These are phyloP conservation scores for Dasypus novemcinctus DNA, from an alignment of 2,113 vertebrate species.

Conservation along the genomic window DNA sequence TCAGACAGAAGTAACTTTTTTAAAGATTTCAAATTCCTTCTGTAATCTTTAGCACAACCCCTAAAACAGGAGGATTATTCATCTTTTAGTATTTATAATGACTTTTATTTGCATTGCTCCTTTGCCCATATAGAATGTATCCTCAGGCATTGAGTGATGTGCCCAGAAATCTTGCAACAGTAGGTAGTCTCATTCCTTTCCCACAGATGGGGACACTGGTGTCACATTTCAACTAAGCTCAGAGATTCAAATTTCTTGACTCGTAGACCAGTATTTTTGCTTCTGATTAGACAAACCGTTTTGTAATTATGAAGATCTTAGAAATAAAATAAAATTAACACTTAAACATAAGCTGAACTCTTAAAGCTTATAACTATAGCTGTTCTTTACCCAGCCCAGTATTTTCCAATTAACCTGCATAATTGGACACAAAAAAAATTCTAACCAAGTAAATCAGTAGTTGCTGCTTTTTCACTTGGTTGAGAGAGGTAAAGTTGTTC, in stretches of 20 bases:
- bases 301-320: background rate
- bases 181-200: background rate
- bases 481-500: background rate
- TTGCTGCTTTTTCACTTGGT: background rate
- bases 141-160: background rate
- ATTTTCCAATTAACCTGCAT: background rate
- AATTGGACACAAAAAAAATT: background rate
- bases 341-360: background rate
- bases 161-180: background rate
- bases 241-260: background rate
- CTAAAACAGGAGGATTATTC: background rate
- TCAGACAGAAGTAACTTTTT: constrained; percentile 64
- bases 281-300: background rate
- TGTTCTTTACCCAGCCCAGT: background rate
- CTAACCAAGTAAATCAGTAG: background rate
- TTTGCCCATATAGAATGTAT: background rate
- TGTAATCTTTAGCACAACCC: background rate
- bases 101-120: background rate
- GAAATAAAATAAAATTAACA: background rate
- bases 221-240: too few relatives aligned
- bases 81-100: constrained; percentile 17
- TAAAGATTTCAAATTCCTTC: constrained; percentile 19
- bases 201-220: background rate
- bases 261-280: background rate
- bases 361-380: background rate